Evolutionary conservation across 2,113 vertebrate genomes (phyloP), one percentile per base, ranked within the genome.

Genomic region (Sylvia atricapilla): DNA sequence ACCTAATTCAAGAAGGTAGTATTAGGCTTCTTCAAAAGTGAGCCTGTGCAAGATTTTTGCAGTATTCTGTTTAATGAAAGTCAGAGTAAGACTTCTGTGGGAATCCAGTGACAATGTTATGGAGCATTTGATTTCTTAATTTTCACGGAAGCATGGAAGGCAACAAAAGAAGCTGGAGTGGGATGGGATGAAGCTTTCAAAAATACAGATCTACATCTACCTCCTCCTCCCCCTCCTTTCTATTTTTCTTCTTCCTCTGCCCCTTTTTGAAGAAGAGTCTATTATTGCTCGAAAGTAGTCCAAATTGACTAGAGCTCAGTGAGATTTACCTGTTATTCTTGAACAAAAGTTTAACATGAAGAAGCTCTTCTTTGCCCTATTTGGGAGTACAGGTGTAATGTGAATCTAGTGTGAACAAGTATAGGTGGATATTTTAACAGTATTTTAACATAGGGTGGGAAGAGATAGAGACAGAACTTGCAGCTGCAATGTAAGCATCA

Each of bases 1-100:
- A 59, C 35, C 75, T 84, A 87, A 84, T 81, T 94, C 49, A 52
- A 74, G 52, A 89, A 43, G 27, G 31, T 86, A 30, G 9, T 35
- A 55, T 69, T 88, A 80, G n/a, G n/a, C 30, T 79, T 63, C 50
- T 76, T 84, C 27, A 69, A 62, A 88, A 80, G n/a, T 74, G 33
- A 89, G 56, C 6, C 30, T 69, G 24, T 50, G 17, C 67, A 59
- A 43, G 23, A 66, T 10, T 80, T 93, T 39, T 73, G 31, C 25
- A 22, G 77, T 87, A 91, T 87, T 92, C 72, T 49, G 2, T 89
- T 84, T 79, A 80, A 85, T 41, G 37, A 41, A 77, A 74, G 49
- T 52, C 15, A 33, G 28, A 44, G 30, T 53, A 74, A 87, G 63
- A 55, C 59, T 89, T 94, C 19, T 76, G 46, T 91, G 39, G 46